Evolutionary conservation across 1,140 invertebrate genomes (phyloP).

Genomic region (Protaetia brevitarsis): DNA sequence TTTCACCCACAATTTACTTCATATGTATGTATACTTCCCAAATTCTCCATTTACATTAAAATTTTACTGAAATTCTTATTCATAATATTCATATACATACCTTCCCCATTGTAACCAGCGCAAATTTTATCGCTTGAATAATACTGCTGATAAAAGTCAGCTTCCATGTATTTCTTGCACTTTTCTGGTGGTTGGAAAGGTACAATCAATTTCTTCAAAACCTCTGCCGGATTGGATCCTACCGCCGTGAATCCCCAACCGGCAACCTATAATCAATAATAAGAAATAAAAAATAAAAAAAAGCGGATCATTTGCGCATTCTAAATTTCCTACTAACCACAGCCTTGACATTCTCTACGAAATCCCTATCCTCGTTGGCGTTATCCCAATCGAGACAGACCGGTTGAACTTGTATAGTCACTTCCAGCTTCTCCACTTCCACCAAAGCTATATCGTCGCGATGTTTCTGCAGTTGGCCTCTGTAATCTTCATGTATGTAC

Average conservation of each 20-base stretch:
- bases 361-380: slow-evolving; percentile 37
- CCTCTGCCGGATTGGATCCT: slow-evolving; percentile 9
- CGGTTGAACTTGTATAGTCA: slow-evolving; percentile 44
- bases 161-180: slow-evolving; percentile 16
- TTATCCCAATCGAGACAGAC: slow-evolving; percentile 51
- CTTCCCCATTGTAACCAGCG: slow-evolving; percentile 19
- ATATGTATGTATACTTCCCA: too few relatives aligned
- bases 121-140: slow-evolving; percentile 36
- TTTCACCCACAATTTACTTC: too few relatives aligned
- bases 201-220: slow-evolving; percentile 28
- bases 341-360: not conserved
- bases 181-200: slow-evolving; percentile 14
- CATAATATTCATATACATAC: not conserved
- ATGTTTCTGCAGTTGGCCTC: slow-evolving; percentile 46
- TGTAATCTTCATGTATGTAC: slow-evolving; percentile 34
- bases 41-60: too few relatives aligned
- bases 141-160: slow-evolving; percentile 1
- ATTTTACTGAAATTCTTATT: too few relatives aligned
- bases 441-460: slow-evolving; percentile 45
- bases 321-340: not conserved
- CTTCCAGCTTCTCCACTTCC: slow-evolving; percentile 43
- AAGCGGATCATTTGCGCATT: not conserved
- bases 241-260: slow-evolving; percentile 47
- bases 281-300: not conserved
- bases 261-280: slow-evolving; percentile 39